Evolutionary conservation across 1,140 invertebrate genomes (phyloP), one percentile per base, ranked within the genome.

Genomic region (Zaprionus camerounensis): DNA sequence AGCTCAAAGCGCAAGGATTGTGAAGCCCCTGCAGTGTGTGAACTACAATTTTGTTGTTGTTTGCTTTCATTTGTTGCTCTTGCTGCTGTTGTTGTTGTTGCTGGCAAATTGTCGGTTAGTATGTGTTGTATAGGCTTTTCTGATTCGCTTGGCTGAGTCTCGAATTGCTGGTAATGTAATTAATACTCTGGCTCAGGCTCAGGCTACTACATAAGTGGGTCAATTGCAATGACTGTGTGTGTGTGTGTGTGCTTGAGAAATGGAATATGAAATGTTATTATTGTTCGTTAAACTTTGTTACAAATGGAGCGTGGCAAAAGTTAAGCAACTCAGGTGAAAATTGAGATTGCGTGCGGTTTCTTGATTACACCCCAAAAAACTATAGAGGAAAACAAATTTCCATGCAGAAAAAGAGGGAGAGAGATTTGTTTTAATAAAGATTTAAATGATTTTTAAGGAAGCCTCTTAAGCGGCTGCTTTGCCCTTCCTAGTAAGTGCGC

Each of bases 81-180:
- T 28, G 17, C 24, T 26, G 41, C 34, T 66, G 28, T 38, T 59
- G 56, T 31, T 57, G 49, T 56, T 66, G 36, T 56, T 59, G 51
- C 24, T 64, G 46, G 63, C 62, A 71, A 76, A 65, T 76, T 79
- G 76, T 38, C 44, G 73, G 67, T 79, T 61, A 62, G 67, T 65
- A 58, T 73, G 55, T 74, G 36, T 74, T 58, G 34, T 79, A 70
- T 58, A 76, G 84, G 81, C 84, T 82, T 77, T 87, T 80, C 63
- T 68, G 83, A 78, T 74, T 66, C 79, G 80, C 80, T 76, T 87
- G 72, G 77, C 77, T 77, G 80, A 75, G 67, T 86, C 70, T 80
- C 88, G 84, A 77, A 80, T 68, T 77, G 74, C 56, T 72, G 64
- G 70, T 61, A 83, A 80, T 83, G 83, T 88, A 86, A 86, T 86